Evolutionary conservation across 1,140 invertebrate genomes (phyloP), one percentile per base, ranked within the genome.

Genomic region (Drosophila gunungcola): DNA sequence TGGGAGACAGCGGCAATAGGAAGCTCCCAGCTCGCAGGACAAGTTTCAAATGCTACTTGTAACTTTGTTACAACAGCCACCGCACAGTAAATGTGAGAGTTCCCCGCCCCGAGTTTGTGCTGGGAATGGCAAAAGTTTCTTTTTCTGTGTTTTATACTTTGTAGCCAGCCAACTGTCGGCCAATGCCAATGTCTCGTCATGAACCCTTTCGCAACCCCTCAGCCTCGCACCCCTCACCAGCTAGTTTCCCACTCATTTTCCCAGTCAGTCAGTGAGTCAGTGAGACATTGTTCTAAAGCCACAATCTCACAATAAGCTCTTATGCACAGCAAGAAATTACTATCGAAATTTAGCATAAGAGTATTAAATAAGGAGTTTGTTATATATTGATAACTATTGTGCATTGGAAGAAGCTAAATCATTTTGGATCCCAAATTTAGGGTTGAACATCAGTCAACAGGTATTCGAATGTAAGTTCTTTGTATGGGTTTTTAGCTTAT

Each of bases 41-140:
- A 89, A 89, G 56, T 88, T 88, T 88, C 84, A 80, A 88, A 89
- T 88, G 84, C 79, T 89, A 78, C 83, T 88, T 88, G 79, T 88
- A 88, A 89, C 84, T 88, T 88, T 88, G 63, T 74, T 76, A 69
- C 64, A 82, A 45, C 62, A 79, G 60, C 57, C 64, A 69, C 54
- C 51, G 9, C 61, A 38, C 46, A 42, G 75, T 78, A 76, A 73
- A 86, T 86, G 78, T 79, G 41, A 81, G 76, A 79, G 54, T 81
- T 86, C 16, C 73, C 39, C 61, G 16, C 60, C 32, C 51, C 65
- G 39, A 77, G 65, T 70, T 78, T 78, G 64, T 63, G 29, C 55
- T 61, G 53, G 53, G 41, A 78, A 78, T 78, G 75, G 74, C 53
- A 46, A 78, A 78, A 78, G 64, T 78, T 78, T 78, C 60, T 54